Evolutionary conservation across 2,113 vertebrate species (phyloP), one percentile per base, ranked within the genome.

Genomic region (Ramphastos sulfuratus): DNA sequence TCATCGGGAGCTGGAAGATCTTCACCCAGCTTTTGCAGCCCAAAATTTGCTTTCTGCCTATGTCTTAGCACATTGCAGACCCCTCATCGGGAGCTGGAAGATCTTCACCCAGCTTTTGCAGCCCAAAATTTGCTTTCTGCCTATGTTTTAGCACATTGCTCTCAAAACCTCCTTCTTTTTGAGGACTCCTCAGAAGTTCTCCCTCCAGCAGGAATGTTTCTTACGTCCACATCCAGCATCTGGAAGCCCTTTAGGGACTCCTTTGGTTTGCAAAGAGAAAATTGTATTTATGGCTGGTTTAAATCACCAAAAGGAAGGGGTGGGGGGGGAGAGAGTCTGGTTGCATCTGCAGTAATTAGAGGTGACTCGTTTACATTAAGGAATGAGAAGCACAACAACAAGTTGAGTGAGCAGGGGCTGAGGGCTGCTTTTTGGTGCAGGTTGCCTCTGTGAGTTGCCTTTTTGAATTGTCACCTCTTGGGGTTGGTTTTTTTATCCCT

Each of bases 241-340:
- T 96, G 93, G 90, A 96, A 95, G 56, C 0, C 37, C 96, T 97
- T 95, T 94, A 95, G 93, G 80, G 67, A 95, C 66, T 88, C 58
- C 31, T 55, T 91, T 5, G 4, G 48, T 90, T 89, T 93, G 39
- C 30, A 27, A 75, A 2, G 50, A 77, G 81, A 96, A 92, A 92
- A 60, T 83, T 33, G 37, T 89, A 84, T 93, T 94, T 91, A 95
- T 92, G 96, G 84, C 69, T 37, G 39, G 10, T 89, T 94, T 89
- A 94, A 96, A 88, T 93, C 64, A 56, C 50, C 12, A 52, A 52
- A 52, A 52, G 50, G 50, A 52, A 52, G 23, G 23, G 21, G 46
- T 9, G 39, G 42, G 20, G 12, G 50, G 48, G 23, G 50, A 65
- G 25, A 82, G 52, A 75, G 12, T 70, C 87, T 91, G 82, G 23